A percentile compares a stretch with the other conserved stretches of the same genome.
phyloP scores from a whole-genome alignment of 2,888 invertebrate species.

The Cryptophagus acutangulus region DNA sequence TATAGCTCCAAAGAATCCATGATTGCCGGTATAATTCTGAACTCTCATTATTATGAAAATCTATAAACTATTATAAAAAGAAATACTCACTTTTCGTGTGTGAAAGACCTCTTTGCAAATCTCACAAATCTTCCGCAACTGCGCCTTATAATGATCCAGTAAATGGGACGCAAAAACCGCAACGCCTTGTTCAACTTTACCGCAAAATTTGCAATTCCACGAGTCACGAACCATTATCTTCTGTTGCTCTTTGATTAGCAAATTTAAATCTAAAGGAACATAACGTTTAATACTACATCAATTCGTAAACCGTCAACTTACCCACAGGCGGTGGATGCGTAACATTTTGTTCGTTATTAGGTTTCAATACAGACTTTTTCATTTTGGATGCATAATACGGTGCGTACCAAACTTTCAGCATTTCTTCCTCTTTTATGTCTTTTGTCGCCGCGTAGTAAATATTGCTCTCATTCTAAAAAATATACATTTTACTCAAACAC shows the following conservation, averaged over 20 bases:
- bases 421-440: conserved; percentile 49
- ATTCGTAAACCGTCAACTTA: no score
- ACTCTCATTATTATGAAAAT: no score
- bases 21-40: no score
- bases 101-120: conserved; percentile 36
- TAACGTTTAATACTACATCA: conserved; percentile 8
- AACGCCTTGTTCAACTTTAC: conserved; percentile 42
- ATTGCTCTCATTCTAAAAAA: conserved; percentile 44
- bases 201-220: conserved; percentile 50
- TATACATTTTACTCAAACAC: conserved; percentile 9
- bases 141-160: conserved; percentile 43
- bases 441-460: conserved; percentile 49
- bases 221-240: conserved; percentile 38
- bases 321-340: no score
- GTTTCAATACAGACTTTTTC: conserved; percentile 31
- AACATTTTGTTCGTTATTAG: conserved; percentile 8
- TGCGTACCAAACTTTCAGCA: conserved; percentile 57
- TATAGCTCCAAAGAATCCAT: no score
- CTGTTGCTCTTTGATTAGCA: conserved; percentile 36
- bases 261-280: conserved; percentile 22
- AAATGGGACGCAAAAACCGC: conserved; percentile 47
- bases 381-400: conserved; percentile 54
- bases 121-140: conserved; percentile 34
- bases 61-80: no score
- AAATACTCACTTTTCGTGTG: conserved; percentile 26